phyloP scores from a whole-genome alignment of 2,797 vertebrate genomes.

The Aphelocoma californica region DNA sequence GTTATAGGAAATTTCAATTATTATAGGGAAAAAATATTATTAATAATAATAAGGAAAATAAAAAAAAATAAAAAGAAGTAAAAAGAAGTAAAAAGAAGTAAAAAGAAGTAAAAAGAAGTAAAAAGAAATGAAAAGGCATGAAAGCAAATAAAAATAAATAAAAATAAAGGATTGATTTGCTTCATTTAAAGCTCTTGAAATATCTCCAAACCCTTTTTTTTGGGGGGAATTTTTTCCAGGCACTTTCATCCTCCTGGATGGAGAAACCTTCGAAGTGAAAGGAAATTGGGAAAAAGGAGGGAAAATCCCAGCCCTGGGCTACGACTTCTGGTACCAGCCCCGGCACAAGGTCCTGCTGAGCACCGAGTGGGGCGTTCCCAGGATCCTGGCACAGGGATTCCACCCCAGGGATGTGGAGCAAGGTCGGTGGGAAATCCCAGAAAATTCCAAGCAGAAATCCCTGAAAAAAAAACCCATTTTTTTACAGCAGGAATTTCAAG shows the following conservation, averaged over 20 bases:
- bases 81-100: no score
- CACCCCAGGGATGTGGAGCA: slow-evolving; percentile 78
- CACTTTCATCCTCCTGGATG: slow-evolving; percentile 88
- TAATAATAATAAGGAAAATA: no score
- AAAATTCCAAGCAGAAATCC: neutral
- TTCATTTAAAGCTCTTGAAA: neutral
- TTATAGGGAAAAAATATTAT: no score
- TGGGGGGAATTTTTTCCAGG: slow-evolving; percentile 64
- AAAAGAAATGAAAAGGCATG: no score
- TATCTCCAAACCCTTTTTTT: neutral
- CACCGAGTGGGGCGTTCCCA: slow-evolving; percentile 83
- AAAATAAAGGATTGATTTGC: neutral
- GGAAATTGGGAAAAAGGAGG: slow-evolving; percentile 87
- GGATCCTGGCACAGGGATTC: slow-evolving; percentile 64
- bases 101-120: no score
- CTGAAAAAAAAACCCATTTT: neutral
- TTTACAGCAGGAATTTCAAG: neutral
- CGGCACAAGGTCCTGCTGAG: slow-evolving; percentile 93
- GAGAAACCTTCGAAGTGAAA: slow-evolving; percentile 87
- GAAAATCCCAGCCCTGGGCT: slow-evolving; percentile 79
- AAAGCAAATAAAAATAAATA: no score
- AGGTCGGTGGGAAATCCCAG: slow-evolving; percentile 35
- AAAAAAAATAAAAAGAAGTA: no score
- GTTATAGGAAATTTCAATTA: no score
- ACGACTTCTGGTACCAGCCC: slow-evolving; percentile 97